Evolutionary conservation across 2,797 vertebrate species (phyloP).

Genomic region (Semaprochilodus insignis): DNA sequence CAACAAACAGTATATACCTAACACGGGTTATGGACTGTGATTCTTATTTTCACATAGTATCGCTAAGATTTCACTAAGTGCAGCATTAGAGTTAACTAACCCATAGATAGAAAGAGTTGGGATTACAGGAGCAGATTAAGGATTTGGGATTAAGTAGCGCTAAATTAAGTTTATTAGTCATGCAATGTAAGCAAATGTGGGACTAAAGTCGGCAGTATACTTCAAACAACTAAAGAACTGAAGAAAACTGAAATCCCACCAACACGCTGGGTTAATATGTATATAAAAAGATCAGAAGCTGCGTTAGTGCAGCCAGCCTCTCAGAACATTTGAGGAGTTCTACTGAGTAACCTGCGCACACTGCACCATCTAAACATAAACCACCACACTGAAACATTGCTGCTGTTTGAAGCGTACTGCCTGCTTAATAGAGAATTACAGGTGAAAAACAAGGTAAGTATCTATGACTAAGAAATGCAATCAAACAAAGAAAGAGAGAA

Average conservation of each 20-base stretch:
- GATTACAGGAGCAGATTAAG: constrained; percentile 4
- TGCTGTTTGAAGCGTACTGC: too few relatives aligned
- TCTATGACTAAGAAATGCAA: neutral
- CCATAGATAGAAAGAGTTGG: neutral
- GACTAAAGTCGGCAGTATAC: neutral
- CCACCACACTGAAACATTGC: too few relatives aligned
- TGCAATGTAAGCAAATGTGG: constrained; percentile 1
- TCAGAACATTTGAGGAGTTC: too few relatives aligned
- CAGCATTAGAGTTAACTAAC: neutral
- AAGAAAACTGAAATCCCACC: too few relatives aligned
- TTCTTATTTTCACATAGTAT: neutral
- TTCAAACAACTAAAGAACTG: too few relatives aligned
- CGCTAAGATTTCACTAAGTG: too few relatives aligned
- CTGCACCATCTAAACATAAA: too few relatives aligned
- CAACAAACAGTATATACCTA: neutral
- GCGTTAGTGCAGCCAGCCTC: too few relatives aligned
- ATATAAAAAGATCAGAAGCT: too few relatives aligned
- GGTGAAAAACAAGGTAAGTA: constrained; percentile 18
- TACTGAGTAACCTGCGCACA: too few relatives aligned
- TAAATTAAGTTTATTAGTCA: constrained; percentile 7
- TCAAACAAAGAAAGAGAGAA: neutral
- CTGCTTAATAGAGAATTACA: neutral
- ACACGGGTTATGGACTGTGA: neutral
- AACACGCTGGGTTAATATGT: too few relatives aligned
- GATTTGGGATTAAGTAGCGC: neutral